Conservation (phyloP, 1,140 invertebrate species). For the Drosophila lacertosa region DNA sequence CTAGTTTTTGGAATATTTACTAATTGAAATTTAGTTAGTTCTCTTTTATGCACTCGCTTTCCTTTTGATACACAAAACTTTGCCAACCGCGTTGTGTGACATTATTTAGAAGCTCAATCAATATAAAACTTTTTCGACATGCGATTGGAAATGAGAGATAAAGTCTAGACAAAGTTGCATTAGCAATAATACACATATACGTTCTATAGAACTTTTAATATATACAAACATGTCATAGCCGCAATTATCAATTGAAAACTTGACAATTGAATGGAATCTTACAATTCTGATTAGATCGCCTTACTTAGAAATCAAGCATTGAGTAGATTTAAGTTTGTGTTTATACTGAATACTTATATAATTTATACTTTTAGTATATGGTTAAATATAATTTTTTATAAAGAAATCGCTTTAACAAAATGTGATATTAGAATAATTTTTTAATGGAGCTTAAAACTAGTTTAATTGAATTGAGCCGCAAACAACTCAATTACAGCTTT, state of each 20-base stretch:
- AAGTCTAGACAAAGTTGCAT: too few relatives aligned
- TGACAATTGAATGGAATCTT: background rate
- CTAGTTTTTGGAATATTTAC: slow-evolving; percentile 32
- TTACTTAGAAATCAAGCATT: background rate
- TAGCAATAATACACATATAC: background rate
- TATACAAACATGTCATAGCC: too few relatives aligned
- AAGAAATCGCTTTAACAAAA: too few relatives aligned
- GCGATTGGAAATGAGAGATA: background rate
- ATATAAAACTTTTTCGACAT: background rate
- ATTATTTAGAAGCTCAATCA: slow-evolving; percentile 25
- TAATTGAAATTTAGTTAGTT: slow-evolving; percentile 71
- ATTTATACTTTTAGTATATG: too few relatives aligned
- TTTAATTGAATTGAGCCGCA: too few relatives aligned
- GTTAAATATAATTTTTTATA: too few relatives aligned
- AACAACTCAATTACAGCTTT: background rate
- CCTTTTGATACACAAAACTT: slow-evolving; percentile 2
- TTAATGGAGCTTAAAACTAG: too few relatives aligned
- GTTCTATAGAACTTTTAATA: background rate
- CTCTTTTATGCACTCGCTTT: slow-evolving; percentile 5
- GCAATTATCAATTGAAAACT: background rate
- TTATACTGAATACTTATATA: too few relatives aligned
- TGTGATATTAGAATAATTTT: too few relatives aligned
- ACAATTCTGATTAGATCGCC: background rate
- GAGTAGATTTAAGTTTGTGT: background rate
- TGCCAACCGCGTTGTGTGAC: background rate